Base-by-base conservation (phyloP, 2,888 invertebrate genomes). In the Parnassius smintheus region DNA sequence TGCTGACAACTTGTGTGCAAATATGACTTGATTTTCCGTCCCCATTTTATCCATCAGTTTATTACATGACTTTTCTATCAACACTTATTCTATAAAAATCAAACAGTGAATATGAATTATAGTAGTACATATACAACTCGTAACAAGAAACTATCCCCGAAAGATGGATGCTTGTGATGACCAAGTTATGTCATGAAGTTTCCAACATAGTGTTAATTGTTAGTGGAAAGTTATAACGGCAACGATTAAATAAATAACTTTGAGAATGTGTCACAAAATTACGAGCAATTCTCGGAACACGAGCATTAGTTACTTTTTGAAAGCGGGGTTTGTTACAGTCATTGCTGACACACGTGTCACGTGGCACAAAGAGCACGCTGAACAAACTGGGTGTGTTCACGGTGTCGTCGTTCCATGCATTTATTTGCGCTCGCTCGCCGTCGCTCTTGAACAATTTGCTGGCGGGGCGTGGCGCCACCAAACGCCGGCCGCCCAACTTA, bases 371-470 rank as follows among this genome's bases (percentile, higher is more conserved):
- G 93, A 96, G 96, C 79, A 98, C 97, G 56, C 92, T 99, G 78
- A 98, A 98, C 92, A 97, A 98, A 84, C 93, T 99, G 79, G 98
- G 98, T 66, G 98, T 98, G 76, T 98, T 98, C 93, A 98, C 98
- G 60, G 98, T 99, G 73, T 98, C 98, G 64, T 98, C 98, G 71
- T 98, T 99, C 93, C 98, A 99, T 89, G 99, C 98, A 72, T 98
- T 98, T 87, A 98, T 99, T 75, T 98, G 98, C 87, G 98, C 98
- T 65, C 95, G 99, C 70, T 98, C 98, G 77, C 98, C 98, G 49
- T 98, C 97, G 62, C 92, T 98, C 75, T 94, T 98, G 71, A 98
- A 97, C 93, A 98, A 98, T 89, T 92, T 98, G 79, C 93, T 98
- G 76, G 97, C 97, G 50, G 97, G 97, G 59, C 94, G 97, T 69